Evolutionary conservation across 2,797 vertebrate species (phyloP).

Genomic region (Geotrypetes seraphini): DNA sequence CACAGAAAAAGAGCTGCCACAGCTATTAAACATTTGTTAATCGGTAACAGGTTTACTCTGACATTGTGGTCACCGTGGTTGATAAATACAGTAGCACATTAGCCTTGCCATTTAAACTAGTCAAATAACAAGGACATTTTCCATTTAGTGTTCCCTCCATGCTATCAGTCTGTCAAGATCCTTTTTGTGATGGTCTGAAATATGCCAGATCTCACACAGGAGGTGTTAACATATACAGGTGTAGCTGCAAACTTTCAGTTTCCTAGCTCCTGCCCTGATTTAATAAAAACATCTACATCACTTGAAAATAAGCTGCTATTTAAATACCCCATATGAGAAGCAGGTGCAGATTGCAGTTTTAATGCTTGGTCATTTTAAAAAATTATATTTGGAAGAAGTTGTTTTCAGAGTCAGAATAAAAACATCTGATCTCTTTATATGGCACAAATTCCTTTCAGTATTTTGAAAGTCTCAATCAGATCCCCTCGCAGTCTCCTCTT

Average conservation of each 20-base stretch:
- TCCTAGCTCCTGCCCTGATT: slow-evolving; percentile 15
- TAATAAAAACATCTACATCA: slow-evolving; percentile 7
- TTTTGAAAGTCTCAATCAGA: no score
- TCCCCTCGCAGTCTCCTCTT: no score
- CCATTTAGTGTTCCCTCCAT: background rate
- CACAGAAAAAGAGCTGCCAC: slow-evolving; percentile 22
- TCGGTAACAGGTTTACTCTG: slow-evolving; percentile 9
- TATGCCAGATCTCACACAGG: slow-evolving; percentile 25
- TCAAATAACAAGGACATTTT: no score
- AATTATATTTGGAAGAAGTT: no score
- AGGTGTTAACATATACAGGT: slow-evolving; percentile 20
- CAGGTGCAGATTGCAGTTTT: background rate
- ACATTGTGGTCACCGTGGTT: background rate
- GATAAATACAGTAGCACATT: no score
- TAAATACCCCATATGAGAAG: background rate
- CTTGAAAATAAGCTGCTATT: slow-evolving; percentile 16
- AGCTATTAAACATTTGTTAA: slow-evolving; percentile 3
- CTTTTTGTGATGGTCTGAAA: slow-evolving; percentile 1
- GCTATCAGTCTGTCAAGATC: background rate
- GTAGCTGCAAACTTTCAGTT: background rate
- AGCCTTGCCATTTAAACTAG: no score
- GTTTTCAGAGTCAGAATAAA: no score
- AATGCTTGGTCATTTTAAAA: slow-evolving; percentile 1
- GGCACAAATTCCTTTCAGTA: no score
- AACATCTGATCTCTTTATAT: no score